Evolutionary conservation across 2,888 invertebrate species (phyloP).

Genomic region (Tetropium fuscum): DNA sequence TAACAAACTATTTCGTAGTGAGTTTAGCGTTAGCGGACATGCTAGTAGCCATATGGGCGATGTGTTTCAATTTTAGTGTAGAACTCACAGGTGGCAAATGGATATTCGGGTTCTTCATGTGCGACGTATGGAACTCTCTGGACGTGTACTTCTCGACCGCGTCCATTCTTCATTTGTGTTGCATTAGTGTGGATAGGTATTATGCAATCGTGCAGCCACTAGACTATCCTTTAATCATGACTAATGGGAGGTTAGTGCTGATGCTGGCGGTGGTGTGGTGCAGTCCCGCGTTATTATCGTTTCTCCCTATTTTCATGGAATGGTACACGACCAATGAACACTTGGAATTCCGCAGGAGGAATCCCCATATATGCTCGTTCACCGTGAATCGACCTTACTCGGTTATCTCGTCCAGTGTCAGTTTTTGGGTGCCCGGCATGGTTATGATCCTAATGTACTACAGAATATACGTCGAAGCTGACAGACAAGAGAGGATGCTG

Average conservation of each 20-base stretch:
- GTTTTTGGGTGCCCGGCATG: slow-evolving; percentile 94
- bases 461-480: slow-evolving; percentile 87
- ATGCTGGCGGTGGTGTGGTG: slow-evolving; percentile 94
- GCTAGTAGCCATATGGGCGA: slow-evolving; percentile 93
- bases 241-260: slow-evolving; percentile 80
- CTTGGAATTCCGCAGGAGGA: slow-evolving; percentile 74
- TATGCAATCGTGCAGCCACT: slow-evolving; percentile 94
- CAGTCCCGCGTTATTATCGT: slow-evolving; percentile 91
- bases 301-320: slow-evolving; percentile 94
- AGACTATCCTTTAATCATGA: slow-evolving; percentile 95
- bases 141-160: slow-evolving; percentile 96
- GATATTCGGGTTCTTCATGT: slow-evolving; percentile 92
- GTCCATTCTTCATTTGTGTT: slow-evolving; percentile 93
- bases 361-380: slow-evolving; percentile 83
- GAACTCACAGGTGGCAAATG: slow-evolving; percentile 86
- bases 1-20: slow-evolving; percentile 97
- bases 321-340: slow-evolving; percentile 93
- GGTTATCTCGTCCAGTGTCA: slow-evolving; percentile 89
- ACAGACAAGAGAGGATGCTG: slow-evolving; percentile 85
- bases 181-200: slow-evolving; percentile 88
- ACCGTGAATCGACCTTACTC: slow-evolving; percentile 90
- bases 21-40: slow-evolving; percentile 95
- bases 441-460: slow-evolving; percentile 95
- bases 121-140: slow-evolving; percentile 95
- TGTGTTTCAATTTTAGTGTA: slow-evolving; percentile 94